Evolutionary conservation across 1,140 invertebrate species (phyloP), one percentile per base, ranked within the genome.

Genomic region (Dendrolimus kikuchii): DNA sequence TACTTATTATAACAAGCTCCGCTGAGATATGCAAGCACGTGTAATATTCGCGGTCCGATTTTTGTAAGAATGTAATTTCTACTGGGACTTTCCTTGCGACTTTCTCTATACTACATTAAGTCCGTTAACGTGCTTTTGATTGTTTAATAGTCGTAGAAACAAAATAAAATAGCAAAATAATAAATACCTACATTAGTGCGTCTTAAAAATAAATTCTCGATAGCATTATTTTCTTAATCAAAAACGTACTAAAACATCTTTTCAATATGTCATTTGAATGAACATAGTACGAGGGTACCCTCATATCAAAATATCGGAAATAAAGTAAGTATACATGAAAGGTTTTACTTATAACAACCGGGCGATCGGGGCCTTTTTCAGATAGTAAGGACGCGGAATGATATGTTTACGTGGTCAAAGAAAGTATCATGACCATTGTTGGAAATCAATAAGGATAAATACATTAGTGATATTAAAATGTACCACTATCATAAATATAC

Each of bases 401-500:
- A 79, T 73, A 71, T 72, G 67, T 76, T 69, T 74, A 74, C 66
- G 65, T 62, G 66, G 68, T 71, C 69, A 72, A 74, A 80, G 66
- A 71, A 68, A 60, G 68, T 67, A 67, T 55, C 43, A 53, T 55
- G 45, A 51, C 73, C 57, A 73, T 77, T 77, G 76, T 76, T 56
- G 65, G 51, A 62, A 71, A 80, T 77, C 68, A 65, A 81, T 81
- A 75, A 66, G 68, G 73, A 74, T 74, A 77, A 2, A 80, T 81
- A 68, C 78, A 80, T 82, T 80, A 80, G 69, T 73, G 70, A 80
- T 81, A 81, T 81, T 78, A 80, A 82, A 82, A 76, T 71, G 74
- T 75, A 62, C 60, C 55, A 59, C 51, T 54, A 66, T 68, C 70
- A 48, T 23, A 23, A 23, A 23, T 23, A 23, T 2, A 23, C 23